phyloP scores from a whole-genome alignment of 2,797 vertebrate genomes.

The Acrocephalus scirpaceus region DNA sequence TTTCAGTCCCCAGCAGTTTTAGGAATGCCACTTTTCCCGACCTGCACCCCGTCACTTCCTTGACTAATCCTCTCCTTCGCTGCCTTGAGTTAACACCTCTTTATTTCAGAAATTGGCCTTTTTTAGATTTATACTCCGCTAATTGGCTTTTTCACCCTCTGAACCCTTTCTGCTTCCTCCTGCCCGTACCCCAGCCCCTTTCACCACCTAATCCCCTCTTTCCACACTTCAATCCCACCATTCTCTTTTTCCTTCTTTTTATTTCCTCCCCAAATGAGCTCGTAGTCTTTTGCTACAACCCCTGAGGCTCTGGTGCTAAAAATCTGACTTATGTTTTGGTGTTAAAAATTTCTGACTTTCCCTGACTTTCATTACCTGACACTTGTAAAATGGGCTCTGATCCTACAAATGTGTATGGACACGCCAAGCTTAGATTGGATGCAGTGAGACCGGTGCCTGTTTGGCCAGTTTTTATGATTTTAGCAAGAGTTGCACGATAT shows the following conservation, averaged over 20 bases:
- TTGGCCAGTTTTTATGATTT: neutral
- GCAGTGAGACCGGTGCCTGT: neutral
- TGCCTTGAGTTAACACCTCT: constrained; percentile 26
- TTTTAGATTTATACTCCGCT: constrained; percentile 45
- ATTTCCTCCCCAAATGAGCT: constrained; percentile 23
- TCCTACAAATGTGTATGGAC: neutral
- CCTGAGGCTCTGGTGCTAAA: constrained; percentile 24
- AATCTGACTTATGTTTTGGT: constrained; percentile 15
- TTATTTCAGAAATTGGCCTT: constrained; percentile 51
- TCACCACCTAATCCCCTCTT: constrained; percentile 48
- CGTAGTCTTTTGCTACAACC: neutral
- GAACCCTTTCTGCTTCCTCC: constrained; percentile 33
- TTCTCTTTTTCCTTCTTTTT: constrained; percentile 22
- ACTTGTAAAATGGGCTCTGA: constrained; percentile 30
- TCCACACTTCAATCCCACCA: constrained; percentile 20
- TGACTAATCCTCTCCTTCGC: constrained; percentile 11
- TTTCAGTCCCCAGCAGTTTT: neutral
- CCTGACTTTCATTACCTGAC: constrained; percentile 38
- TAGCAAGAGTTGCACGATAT: neutral
- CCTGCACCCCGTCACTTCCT: neutral
- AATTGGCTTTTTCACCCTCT: constrained; percentile 49
- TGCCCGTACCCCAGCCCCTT: neutral
- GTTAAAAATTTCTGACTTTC: constrained; percentile 44
- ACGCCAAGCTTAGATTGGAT: neutral
- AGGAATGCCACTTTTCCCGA: neutral